Conservation (phyloP, 2,797 vertebrate genomes). For the Holocentrus rufus region DNA sequence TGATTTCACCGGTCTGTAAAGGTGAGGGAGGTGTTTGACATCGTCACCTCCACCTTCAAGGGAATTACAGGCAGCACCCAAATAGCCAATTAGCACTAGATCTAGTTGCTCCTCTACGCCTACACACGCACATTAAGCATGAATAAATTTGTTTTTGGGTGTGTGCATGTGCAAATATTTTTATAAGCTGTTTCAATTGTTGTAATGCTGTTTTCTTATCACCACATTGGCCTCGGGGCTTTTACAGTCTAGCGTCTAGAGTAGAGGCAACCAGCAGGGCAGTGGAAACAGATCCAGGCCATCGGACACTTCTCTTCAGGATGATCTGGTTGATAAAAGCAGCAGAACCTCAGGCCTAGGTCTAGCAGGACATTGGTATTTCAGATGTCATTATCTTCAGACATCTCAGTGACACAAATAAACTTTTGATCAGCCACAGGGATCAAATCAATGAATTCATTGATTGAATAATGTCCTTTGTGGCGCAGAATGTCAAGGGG, state of each 20-base stretch:
- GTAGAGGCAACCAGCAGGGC: conserved; percentile 11
- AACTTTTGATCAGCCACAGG: conserved; percentile 30
- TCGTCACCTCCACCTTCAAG: conserved; percentile 40
- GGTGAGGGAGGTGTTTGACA: conserved; percentile 30
- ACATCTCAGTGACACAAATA: conserved; percentile 9
- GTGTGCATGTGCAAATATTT: background rate
- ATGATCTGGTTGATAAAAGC: conserved; percentile 8
- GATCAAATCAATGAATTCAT: conserved; percentile 33
- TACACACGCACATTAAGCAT: no score
- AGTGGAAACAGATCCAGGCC: conserved; percentile 13
- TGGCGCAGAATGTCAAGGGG: no score
- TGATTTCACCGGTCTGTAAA: conserved; percentile 10
- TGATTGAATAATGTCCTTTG: background rate
- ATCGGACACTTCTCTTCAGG: conserved; percentile 18
- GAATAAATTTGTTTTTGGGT: no score
- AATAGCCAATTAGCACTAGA: conserved; percentile 57
- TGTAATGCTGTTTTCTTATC: conserved; percentile 51
- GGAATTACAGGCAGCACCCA: conserved; percentile 38
- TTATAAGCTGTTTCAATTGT: conserved; percentile 52
- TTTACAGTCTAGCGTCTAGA: conserved; percentile 30
- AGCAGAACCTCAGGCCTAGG: conserved; percentile 30
- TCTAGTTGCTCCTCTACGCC: conserved; percentile 16
- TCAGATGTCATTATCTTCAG: conserved; percentile 5
- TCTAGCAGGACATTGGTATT: conserved; percentile 28
- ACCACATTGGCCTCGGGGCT: conserved; percentile 43